phyloP scores from a whole-genome alignment of 2,888 invertebrate species.

The Amorpha juglandis region DNA sequence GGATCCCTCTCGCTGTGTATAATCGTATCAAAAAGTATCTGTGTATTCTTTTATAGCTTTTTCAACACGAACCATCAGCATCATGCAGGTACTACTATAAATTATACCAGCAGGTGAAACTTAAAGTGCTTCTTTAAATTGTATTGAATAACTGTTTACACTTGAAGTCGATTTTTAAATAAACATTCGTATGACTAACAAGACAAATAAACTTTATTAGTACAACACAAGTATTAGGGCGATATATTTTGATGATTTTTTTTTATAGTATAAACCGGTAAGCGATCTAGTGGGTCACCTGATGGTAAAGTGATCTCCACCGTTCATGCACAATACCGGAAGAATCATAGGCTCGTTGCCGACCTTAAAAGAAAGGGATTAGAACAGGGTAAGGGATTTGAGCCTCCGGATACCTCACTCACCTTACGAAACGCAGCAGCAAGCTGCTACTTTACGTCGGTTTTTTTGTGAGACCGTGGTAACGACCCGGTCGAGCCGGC shows the following conservation, averaged over 20 bases:
- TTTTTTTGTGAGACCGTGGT: too few species aligned
- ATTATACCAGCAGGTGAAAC: conserved; percentile 9
- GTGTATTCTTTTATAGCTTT: conserved; percentile 41
- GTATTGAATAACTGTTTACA: conserved; percentile 16
- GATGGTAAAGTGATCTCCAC: too few species aligned
- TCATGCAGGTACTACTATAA: conserved; percentile 1
- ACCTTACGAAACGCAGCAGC: too few species aligned
- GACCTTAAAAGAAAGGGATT: too few species aligned
- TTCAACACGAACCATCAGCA: conserved; percentile 12
- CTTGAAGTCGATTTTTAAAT: not conserved
- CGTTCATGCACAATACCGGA: too few species aligned
- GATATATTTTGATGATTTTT: not conserved
- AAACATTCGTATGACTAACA: conserved; percentile 1
- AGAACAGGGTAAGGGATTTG: too few species aligned
- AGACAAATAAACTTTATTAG: conserved; percentile 6
- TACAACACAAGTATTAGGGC: not conserved
- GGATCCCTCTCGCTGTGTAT: conserved; percentile 72
- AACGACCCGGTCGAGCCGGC: too few species aligned
- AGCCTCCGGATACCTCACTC: too few species aligned
- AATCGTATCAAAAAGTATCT: conserved; percentile 70
- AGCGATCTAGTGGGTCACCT: too few species aligned
- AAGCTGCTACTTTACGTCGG: too few species aligned
- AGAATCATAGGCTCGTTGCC: too few species aligned
- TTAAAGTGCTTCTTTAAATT: conserved; percentile 13
- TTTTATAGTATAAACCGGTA: too few species aligned